These are phyloP conservation scores for Cynocephalus volans DNA, from an alignment of 2,113 vertebrate genomes.

Conservation along the genomic window DNA sequence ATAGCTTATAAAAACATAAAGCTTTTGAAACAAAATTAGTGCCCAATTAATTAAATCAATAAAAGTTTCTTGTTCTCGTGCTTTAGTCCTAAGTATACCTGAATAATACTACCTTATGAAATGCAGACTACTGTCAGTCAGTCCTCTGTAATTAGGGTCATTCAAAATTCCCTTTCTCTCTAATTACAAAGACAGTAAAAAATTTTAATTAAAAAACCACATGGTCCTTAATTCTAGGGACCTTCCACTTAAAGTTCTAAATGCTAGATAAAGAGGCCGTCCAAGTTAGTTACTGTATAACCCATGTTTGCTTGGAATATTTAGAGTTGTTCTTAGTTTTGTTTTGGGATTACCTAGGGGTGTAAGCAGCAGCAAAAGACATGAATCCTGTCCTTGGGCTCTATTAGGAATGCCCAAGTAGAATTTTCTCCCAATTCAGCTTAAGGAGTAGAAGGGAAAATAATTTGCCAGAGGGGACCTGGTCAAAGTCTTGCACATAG, in stretches of 20 bases:
- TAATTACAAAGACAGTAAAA: neutral
- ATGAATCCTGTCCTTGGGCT: neutral
- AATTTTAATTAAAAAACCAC: neutral
- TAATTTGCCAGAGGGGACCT: neutral
- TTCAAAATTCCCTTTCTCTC: neutral
- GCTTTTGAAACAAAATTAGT: conserved; percentile 49
- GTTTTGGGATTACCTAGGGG: neutral
- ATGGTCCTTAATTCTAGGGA: neutral
- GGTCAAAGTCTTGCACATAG: neutral
- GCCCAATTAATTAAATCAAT: conserved; percentile 16
- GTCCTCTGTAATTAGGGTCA: neutral
- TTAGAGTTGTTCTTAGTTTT: neutral
- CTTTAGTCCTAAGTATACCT: neutral
- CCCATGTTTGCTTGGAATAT: neutral
- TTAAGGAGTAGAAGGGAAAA: neutral
- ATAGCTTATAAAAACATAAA: conserved; percentile 16
- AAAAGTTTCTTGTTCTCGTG: conserved; percentile 8
- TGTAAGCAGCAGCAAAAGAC: neutral
- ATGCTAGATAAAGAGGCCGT: neutral
- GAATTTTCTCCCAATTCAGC: neutral
- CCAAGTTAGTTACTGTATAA: neutral
- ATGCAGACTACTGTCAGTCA: neutral
- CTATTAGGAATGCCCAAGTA: neutral
- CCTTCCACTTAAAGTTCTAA: conserved; percentile 3
- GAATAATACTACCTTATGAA: conserved; percentile 29